phyloP scores from a whole-genome alignment of 2,888 invertebrate species.

The Amphimallon solstitiale region DNA sequence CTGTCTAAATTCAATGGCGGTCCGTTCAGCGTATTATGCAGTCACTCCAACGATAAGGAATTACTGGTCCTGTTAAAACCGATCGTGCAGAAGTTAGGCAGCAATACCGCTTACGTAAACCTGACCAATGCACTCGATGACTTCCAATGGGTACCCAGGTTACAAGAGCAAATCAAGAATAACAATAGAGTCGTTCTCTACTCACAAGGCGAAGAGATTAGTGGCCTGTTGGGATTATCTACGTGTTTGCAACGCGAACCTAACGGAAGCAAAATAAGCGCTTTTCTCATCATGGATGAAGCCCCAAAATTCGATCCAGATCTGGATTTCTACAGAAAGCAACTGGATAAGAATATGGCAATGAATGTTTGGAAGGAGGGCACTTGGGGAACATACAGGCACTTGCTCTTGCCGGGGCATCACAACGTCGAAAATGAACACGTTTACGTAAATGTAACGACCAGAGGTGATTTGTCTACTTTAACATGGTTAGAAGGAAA shows the following conservation, averaged over 20 bases:
- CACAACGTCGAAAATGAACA: slow-evolving; percentile 68
- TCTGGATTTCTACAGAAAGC: slow-evolving; percentile 72
- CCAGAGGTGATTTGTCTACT: slow-evolving; percentile 87
- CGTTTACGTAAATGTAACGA: slow-evolving; percentile 79
- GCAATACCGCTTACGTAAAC: neutral
- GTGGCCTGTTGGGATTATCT: slow-evolving; percentile 87
- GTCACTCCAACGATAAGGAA: slow-evolving; percentile 7
- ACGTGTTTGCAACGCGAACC: slow-evolving; percentile 86
- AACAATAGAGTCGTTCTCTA: slow-evolving; percentile 66
- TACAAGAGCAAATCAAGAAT: slow-evolving; percentile 46
- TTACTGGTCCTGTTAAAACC: slow-evolving; percentile 26
- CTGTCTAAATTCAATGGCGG: neutral
- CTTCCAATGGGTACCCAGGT: slow-evolving; percentile 5
- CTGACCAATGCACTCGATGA: neutral
- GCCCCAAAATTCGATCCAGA: slow-evolving; percentile 75
- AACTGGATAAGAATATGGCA: slow-evolving; percentile 78
- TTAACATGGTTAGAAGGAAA: slow-evolving; percentile 85
- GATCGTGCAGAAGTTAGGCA: neutral
- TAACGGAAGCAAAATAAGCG: slow-evolving; percentile 67
- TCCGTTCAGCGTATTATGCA: neutral
- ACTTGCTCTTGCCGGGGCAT: slow-evolving; percentile 72
- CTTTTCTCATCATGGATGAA: slow-evolving; percentile 68
- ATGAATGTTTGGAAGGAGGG: slow-evolving; percentile 79
- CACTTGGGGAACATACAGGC: slow-evolving; percentile 78
- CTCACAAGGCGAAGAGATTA: slow-evolving; percentile 73